A percentile compares a stretch with the other conserved stretches of the same genome.
These are phyloP conservation scores for Nebria brevicollis DNA, from an alignment of 2,888 invertebrate species.

Conservation along the genomic window DNA sequence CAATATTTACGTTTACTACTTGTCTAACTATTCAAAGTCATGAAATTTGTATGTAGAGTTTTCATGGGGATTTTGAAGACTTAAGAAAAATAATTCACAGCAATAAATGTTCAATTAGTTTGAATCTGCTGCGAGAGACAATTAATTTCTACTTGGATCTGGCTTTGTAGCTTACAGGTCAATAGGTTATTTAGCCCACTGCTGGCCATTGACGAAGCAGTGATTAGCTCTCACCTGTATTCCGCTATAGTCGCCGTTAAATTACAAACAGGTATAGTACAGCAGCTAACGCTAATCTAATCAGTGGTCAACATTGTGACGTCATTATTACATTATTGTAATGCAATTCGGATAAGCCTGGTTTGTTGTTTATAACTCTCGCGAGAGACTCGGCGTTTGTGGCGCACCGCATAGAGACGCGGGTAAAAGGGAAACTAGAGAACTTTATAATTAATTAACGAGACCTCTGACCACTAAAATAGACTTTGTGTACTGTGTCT, in stretches of 20 bases:
- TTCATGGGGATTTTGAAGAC: too few relatives aligned
- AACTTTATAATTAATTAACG: constrained; percentile 36
- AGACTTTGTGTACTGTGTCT: not conserved
- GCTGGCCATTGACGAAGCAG: constrained; percentile 16
- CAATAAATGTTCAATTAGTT: not conserved
- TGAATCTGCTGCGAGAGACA: too few relatives aligned
- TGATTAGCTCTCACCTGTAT: not conserved
- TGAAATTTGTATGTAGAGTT: too few relatives aligned
- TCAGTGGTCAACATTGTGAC: constrained; percentile 32
- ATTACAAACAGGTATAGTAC: constrained; percentile 4
- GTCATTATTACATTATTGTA: constrained; percentile 35
- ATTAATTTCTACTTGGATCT: too few relatives aligned
- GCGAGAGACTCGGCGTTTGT: constrained; percentile 2
- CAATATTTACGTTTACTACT: too few relatives aligned
- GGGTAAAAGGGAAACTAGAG: not conserved
- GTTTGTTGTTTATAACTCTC: constrained; percentile 18
- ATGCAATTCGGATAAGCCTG: not conserved
- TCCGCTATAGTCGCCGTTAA: not conserved
- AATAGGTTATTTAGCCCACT: constrained; percentile 19
- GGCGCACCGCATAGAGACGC: not conserved
- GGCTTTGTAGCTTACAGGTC: not conserved
- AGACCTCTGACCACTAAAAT: not conserved
- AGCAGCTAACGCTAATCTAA: constrained; percentile 30
- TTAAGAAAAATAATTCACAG: too few relatives aligned
- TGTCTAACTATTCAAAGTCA: too few relatives aligned